A percentile compares a stretch with the other conserved stretches of the same genome.
Conservation (phyloP, 2,888 invertebrate genomes). For the Holacanthella duospinosa region DNA sequence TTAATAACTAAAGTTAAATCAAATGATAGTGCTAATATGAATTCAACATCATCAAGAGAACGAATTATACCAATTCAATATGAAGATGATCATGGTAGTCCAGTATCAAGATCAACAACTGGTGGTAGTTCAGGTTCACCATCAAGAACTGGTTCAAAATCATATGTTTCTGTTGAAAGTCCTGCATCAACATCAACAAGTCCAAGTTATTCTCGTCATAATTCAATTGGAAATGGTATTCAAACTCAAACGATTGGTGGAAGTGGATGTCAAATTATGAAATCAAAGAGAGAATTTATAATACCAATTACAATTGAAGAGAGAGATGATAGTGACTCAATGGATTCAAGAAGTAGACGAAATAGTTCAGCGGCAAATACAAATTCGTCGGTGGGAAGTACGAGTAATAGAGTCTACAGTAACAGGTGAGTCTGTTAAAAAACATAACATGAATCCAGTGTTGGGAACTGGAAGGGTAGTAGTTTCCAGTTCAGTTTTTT, state of each 20-base stretch:
- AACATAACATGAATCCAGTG: too few species aligned
- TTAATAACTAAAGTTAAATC: constrained; percentile 30
- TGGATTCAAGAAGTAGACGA: background rate
- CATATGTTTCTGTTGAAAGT: background rate
- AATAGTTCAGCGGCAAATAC: background rate
- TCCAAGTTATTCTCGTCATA: background rate
- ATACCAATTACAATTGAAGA: constrained; percentile 80
- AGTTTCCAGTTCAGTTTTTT: too few species aligned
- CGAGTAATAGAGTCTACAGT: background rate
- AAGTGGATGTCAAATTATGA: constrained; percentile 60
- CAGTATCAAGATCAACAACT: background rate
- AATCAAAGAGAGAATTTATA: constrained; percentile 79
- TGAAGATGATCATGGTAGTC: background rate
- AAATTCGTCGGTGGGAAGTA: background rate
- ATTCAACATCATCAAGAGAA: constrained; percentile 39
- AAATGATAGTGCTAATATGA: constrained; percentile 17
- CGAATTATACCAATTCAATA: background rate
- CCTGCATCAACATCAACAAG: background rate
- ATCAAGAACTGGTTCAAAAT: background rate
- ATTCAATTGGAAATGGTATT: background rate
- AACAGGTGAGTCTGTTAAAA: too few species aligned
- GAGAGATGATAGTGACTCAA: background rate
- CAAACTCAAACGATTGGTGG: constrained; percentile 13
- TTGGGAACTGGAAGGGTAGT: too few species aligned
- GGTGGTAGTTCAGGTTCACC: background rate